Conservation (phyloP, 2,113 vertebrate genomes). For the Talpa occidentalis region DNA sequence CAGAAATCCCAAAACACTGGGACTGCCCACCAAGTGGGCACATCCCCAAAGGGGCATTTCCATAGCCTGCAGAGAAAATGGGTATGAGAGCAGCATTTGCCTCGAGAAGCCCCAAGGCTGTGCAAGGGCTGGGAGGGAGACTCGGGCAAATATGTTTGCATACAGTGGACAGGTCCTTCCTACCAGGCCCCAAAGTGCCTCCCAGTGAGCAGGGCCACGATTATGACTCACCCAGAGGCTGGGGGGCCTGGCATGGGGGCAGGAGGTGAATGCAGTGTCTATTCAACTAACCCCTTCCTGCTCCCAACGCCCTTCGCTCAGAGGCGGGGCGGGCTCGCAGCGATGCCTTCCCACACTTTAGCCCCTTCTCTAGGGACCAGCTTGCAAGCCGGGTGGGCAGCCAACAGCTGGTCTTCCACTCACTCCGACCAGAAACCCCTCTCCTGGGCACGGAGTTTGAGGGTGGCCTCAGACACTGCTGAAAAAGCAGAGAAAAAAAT, state of each 20-base stretch:
- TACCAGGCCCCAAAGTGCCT: neutral
- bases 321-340: fast-evolving
- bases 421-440: neutral
- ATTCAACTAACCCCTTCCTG: fast-evolving
- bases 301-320: too few species aligned
- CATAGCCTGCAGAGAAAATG: neutral
- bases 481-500: fast-evolving
- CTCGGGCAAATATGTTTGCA: conserved; percentile 37
- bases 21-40: neutral
- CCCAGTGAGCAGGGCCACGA: neutral
- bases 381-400: neutral
- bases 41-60: neutral
- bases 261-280: neutral
- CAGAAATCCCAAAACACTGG: neutral
- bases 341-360: too few species aligned
- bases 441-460: fast-evolving
- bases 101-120: conserved; percentile 40
- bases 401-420: neutral
- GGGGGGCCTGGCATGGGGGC: neutral
- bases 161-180: neutral
- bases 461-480: neutral
- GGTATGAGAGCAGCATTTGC: conserved; percentile 15
- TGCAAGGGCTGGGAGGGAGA: neutral
- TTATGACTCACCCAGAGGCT: neutral
- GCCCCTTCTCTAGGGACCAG: neutral